Evolutionary conservation across 2,797 vertebrate genomes (phyloP).

Genomic region (Odontamblyopus rebecca): DNA sequence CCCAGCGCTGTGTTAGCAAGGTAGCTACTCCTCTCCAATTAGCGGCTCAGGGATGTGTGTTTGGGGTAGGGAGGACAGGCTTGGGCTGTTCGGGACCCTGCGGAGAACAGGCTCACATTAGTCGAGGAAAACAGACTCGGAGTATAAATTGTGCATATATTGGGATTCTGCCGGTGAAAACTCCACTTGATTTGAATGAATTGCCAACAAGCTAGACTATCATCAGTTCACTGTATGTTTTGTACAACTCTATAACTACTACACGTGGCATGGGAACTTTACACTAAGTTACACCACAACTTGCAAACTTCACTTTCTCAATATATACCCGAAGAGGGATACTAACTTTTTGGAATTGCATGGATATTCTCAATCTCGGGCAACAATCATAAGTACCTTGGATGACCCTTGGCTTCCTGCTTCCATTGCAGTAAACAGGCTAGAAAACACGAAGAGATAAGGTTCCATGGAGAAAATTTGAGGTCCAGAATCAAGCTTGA

Average conservation of each 20-base stretch:
- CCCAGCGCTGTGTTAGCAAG: constrained; percentile 56
- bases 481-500: constrained; percentile 9
- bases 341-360: neutral
- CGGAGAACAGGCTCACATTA: constrained; percentile 57
- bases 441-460: neutral
- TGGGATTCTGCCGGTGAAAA: constrained; percentile 26
- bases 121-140: constrained; percentile 49
- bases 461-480: neutral
- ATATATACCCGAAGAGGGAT: neutral
- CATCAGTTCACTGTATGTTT: constrained; percentile 25
- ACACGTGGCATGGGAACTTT: neutral
- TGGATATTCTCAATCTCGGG: neutral
- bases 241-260: constrained; percentile 9
- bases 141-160: constrained; percentile 59
- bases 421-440: neutral
- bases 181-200: constrained; percentile 41
- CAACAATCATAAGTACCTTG: neutral
- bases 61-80: constrained; percentile 59
- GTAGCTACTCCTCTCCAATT: constrained; percentile 70
- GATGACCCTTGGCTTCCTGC: neutral
- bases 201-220: constrained; percentile 30
- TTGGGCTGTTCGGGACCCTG: constrained; percentile 47
- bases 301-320: constrained; percentile 7
- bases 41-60: constrained; percentile 61
- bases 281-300: neutral